These are phyloP conservation scores for Apis dorsata DNA, from an alignment of 1,140 invertebrate species.

Conservation along the genomic window DNA sequence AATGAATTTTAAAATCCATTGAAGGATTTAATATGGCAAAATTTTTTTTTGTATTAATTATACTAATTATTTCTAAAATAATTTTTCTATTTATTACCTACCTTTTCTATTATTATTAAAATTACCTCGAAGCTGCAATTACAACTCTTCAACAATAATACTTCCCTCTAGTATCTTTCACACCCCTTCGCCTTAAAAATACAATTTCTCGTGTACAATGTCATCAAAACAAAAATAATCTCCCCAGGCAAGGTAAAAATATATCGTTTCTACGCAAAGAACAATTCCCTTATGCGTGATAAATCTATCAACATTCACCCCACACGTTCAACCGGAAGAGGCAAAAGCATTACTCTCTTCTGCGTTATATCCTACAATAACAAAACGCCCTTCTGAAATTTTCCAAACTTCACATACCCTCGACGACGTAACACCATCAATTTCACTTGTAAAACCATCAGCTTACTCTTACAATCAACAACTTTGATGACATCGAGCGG, in stretches of 20 bases:
- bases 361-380: not conserved
- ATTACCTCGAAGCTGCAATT: not conserved
- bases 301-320: not conserved
- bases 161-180: no score
- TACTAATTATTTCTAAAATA: no score
- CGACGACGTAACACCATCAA: not conserved
- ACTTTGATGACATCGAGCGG: not conserved
- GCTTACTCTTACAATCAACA: not conserved
- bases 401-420: slow-evolving; percentile 1
- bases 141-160: no score
- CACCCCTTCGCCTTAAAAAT: not conserved
- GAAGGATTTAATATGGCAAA: no score
- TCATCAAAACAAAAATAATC: not conserved
- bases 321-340: not conserved
- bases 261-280: not conserved
- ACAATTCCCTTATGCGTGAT: not conserved
- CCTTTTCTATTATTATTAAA: not conserved
- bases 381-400: not conserved
- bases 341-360: not conserved
- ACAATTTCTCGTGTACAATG: not conserved
- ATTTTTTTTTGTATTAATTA: no score
- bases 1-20: no score
- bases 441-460: not conserved
- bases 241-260: slow-evolving; percentile 1
- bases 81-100: no score